phyloP scores from a whole-genome alignment of 2,888 invertebrate genomes.

The Eristalinus aeneus region DNA sequence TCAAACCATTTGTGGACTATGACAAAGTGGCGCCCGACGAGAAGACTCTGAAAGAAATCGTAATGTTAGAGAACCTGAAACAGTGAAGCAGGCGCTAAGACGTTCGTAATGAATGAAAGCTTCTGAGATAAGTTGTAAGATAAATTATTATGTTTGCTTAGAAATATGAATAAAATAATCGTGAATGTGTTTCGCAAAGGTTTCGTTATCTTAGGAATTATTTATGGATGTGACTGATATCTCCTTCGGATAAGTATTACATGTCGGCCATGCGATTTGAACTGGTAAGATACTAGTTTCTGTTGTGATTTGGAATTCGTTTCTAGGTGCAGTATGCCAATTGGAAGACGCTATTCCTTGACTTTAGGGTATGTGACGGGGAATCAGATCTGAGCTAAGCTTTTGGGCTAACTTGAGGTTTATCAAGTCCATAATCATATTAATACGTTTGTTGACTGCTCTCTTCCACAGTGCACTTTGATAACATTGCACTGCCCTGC shows the following conservation, averaged over 20 bases:
- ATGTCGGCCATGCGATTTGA: neutral
- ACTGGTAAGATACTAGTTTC: no score
- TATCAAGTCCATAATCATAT: no score
- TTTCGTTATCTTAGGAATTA: neutral
- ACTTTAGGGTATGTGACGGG: no score
- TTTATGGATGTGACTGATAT: neutral
- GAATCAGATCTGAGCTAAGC: no score
- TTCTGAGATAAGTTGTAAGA: neutral
- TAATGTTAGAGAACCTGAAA: neutral
- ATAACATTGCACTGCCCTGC: no score
- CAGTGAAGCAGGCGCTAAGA: neutral
- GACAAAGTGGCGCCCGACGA: conserved; percentile 36
- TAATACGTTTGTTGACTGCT: no score
- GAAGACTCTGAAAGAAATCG: neutral
- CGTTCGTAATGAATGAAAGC: conserved; percentile 36
- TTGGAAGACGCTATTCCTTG: no score
- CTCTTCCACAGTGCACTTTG: no score
- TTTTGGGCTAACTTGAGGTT: no score
- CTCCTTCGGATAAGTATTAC: neutral
- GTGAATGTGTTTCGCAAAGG: no score
- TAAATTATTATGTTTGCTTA: neutral
- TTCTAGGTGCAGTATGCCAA: no score
- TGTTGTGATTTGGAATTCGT: no score
- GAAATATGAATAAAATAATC: neutral
- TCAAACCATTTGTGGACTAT: conserved; percentile 72